Evolutionary conservation across 2,888 invertebrate species (phyloP).

Genomic region (Cosmopolites sordidus): DNA sequence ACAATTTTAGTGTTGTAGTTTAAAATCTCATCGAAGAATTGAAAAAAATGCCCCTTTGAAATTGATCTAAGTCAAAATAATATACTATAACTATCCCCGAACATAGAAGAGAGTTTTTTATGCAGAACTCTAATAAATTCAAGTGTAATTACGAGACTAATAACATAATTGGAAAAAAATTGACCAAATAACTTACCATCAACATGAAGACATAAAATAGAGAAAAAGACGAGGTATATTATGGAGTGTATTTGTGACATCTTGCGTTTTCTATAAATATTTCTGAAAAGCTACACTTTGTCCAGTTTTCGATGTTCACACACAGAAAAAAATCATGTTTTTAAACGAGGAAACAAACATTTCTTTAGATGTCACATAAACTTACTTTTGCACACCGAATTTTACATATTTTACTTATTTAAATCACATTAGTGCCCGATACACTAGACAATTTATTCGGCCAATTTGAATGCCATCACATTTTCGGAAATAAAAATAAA

Average conservation of each 20-base stretch:
- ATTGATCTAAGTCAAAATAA: no score
- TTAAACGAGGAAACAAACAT: conserved; percentile 22
- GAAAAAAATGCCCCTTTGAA: no score
- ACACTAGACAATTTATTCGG: not conserved
- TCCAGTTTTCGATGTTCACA: no score
- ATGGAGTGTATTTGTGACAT: no score
- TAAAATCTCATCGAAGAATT: conserved; percentile 1
- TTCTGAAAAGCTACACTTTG: no score
- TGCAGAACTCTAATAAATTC: not conserved
- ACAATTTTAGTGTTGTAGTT: conserved; percentile 1
- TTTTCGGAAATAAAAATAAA: conserved; percentile 29
- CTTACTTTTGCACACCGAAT: conserved; percentile 12
- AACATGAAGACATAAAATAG: conserved; percentile 10
- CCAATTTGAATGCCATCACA: conserved; percentile 11
- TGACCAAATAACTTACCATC: conserved; percentile 12
- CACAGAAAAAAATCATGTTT: conserved; percentile 13
- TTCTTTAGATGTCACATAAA: conserved; percentile 20
- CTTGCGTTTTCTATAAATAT: no score
- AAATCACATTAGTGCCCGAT: conserved; percentile 3
- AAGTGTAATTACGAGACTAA: not conserved
- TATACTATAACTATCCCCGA: no score
- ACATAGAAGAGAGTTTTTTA: not conserved
- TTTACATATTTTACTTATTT: conserved; percentile 8
- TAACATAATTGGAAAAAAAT: conserved; percentile 1
- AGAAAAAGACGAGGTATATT: conserved; percentile 3